These are phyloP conservation scores for Hipposideros larvatus DNA, from an alignment of 2,797 vertebrate species.

Conservation along the genomic window DNA sequence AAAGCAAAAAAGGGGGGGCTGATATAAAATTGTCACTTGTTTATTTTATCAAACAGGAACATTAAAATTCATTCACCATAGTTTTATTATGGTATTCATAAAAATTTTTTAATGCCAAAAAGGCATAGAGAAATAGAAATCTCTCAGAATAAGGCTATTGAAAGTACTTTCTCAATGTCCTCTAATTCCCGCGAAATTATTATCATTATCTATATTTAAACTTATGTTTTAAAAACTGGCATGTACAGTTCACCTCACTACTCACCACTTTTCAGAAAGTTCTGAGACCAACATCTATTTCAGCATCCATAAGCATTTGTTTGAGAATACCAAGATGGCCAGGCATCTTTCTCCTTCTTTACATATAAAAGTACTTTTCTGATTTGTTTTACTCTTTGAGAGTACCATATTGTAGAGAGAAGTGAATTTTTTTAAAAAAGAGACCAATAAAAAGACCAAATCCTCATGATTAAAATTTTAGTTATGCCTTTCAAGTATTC, in stretches of 20 bases:
- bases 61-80: slow-evolving; percentile 24
- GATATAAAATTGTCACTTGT: not conserved
- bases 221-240: not conserved
- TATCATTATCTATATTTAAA: not conserved
- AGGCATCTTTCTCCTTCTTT: not conserved
- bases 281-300: not conserved
- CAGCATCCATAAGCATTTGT: not conserved
- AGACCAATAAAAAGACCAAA: not conserved
- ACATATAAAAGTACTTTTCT: slow-evolving; percentile 32
- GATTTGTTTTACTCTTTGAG: slow-evolving; percentile 23
- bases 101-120: slow-evolving; percentile 63
- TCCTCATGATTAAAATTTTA: slow-evolving; percentile 5
- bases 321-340: slow-evolving; percentile 28
- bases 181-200: not conserved
- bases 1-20: not conserved
- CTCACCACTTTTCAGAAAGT: slow-evolving; percentile 5
- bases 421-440: not conserved
- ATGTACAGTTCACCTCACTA: slow-evolving; percentile 22
- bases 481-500: slow-evolving; percentile 36
- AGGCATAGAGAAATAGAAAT: not conserved
- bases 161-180: slow-evolving; percentile 52
- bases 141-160: not conserved
- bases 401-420: not conserved
- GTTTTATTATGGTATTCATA: not conserved
- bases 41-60: slow-evolving; percentile 12